phyloP scores from a whole-genome alignment of 2,797 vertebrate genomes.

The Gobionotothen gibberifrons region DNA sequence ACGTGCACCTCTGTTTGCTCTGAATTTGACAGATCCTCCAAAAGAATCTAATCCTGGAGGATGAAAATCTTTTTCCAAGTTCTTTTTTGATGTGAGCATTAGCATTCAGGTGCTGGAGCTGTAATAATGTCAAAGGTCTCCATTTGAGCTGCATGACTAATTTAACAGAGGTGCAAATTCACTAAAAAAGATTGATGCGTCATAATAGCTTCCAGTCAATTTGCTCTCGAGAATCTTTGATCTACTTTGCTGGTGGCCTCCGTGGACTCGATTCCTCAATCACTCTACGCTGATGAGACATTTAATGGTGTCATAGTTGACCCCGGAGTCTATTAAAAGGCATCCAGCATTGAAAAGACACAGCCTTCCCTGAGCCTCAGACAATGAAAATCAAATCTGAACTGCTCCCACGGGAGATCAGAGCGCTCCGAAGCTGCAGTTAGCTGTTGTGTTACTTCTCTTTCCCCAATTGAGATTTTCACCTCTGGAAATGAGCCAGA shows the following conservation, averaged over 20 bases:
- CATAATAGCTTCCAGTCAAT: slow-evolving; percentile 48
- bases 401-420: neutral
- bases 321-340: slow-evolving; percentile 37
- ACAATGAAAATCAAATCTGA: slow-evolving; percentile 23
- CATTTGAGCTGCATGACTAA: slow-evolving; percentile 56
- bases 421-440: slow-evolving; percentile 3
- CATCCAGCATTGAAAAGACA: slow-evolving; percentile 3
- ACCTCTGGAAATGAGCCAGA: slow-evolving; percentile 18
- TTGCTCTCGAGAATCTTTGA: slow-evolving; percentile 59
- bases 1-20: slow-evolving; percentile 7
- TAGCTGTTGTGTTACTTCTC: slow-evolving; percentile 10
- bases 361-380: slow-evolving; percentile 7
- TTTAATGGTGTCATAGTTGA: slow-evolving; percentile 38
- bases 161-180: slow-evolving; percentile 52
- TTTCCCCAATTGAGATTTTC: slow-evolving; percentile 22
- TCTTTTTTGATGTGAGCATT: slow-evolving; percentile 53
- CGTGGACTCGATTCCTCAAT: slow-evolving; percentile 30
- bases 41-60: slow-evolving; percentile 10
- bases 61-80: slow-evolving; percentile 20
- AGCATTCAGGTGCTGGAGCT: slow-evolving; percentile 49
- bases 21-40: slow-evolving; percentile 17
- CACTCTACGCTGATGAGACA: slow-evolving; percentile 6
- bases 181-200: slow-evolving; percentile 29
- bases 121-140: slow-evolving; percentile 58
- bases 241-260: slow-evolving; percentile 41